These are phyloP conservation scores for Polypedilum vanderplanki DNA, from an alignment of 1,140 invertebrate species.

Conservation along the genomic window DNA sequence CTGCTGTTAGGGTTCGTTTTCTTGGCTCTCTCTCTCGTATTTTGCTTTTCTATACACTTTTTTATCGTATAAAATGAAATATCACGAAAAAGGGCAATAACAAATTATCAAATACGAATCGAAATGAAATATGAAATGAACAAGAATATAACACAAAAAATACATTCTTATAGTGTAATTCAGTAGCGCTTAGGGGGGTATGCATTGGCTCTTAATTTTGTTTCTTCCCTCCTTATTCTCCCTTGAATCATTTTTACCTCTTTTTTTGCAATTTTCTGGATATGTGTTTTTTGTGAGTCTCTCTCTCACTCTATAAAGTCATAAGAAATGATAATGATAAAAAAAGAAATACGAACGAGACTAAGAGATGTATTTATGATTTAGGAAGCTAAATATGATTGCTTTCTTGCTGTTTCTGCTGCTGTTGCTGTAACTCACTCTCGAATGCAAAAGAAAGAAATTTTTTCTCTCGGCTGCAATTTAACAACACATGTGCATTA, in stretches of 20 bases:
- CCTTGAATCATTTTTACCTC: constrained; percentile 10
- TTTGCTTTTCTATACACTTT: constrained; percentile 11
- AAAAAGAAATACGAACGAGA: not conserved
- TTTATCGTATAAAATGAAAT: constrained; percentile 25
- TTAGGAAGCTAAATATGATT: not conserved
- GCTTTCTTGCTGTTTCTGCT: not conserved
- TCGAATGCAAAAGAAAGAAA: constrained; percentile 10
- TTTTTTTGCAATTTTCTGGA: constrained; percentile 13
- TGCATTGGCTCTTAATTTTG: constrained; percentile 9
- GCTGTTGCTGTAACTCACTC: not conserved
- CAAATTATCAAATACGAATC: constrained; percentile 27
- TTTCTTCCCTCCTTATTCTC: not conserved
- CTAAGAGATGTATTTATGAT: not conserved
- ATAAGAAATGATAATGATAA: not conserved
- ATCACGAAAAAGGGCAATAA: constrained; percentile 27
- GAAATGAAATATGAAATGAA: constrained; percentile 29
- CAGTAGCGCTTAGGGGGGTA: constrained; percentile 27
- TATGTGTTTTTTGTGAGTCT: not conserved
- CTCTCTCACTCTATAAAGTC: not conserved
- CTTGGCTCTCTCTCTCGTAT: not conserved
- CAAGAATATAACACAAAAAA: constrained; percentile 26
- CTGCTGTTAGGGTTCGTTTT: constrained; percentile 16
- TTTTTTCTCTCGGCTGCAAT: not conserved
- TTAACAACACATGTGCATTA: constrained; percentile 26
- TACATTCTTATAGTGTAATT: constrained; percentile 22